A percentile compares a stretch with the other conserved stretches of the same genome.
These are phyloP conservation scores for Cyrtorhinus lividipennis DNA, from an alignment of 1,140 invertebrate genomes.

Conservation along the genomic window DNA sequence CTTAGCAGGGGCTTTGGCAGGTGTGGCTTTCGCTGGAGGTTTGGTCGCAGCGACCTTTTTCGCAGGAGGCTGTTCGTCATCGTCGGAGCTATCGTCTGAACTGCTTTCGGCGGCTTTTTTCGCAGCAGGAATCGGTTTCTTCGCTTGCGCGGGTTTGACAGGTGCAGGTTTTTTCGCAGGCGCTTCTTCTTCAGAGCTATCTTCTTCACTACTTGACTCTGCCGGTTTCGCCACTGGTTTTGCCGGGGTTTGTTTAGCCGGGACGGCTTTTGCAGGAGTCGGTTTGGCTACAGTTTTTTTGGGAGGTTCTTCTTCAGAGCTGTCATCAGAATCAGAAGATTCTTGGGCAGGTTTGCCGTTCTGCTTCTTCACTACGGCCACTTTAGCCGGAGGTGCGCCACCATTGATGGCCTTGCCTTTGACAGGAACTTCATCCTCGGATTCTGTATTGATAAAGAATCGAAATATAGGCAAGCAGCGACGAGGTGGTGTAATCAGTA, in stretches of 20 bases:
- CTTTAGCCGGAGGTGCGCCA: neutral
- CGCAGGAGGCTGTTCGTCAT: conserved; percentile 17
- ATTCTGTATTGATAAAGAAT: conserved; percentile 1
- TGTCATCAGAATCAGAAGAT: neutral
- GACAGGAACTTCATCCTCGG: neutral
- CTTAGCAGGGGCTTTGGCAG: neutral
- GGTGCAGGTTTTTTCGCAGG: conserved; percentile 23
- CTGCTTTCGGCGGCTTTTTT: conserved; percentile 16
- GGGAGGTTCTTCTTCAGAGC: conserved; percentile 23
- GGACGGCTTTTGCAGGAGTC: conserved; percentile 11
- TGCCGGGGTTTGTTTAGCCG: conserved; percentile 19
- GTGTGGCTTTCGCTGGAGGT: neutral
- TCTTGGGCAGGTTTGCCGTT: neutral
- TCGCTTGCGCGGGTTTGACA: conserved; percentile 21
- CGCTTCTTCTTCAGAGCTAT: conserved; percentile 21
- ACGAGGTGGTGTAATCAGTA: neutral
- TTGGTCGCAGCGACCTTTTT: conserved; percentile 13
- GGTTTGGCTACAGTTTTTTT: no score
- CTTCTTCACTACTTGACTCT: conserved; percentile 12
- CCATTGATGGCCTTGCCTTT: neutral
- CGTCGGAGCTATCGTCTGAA: conserved; percentile 20
- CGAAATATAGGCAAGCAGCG: neutral
- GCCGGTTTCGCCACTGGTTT: conserved; percentile 20
- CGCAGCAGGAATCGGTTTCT: conserved; percentile 22
- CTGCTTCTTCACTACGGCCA: neutral